Percentiles rank a stretch among this genome's conserved stretches.
These are phyloP conservation scores for Pseudachorutes palmiensis DNA, from an alignment of 1,140 invertebrate species.

Conservation along the genomic window DNA sequence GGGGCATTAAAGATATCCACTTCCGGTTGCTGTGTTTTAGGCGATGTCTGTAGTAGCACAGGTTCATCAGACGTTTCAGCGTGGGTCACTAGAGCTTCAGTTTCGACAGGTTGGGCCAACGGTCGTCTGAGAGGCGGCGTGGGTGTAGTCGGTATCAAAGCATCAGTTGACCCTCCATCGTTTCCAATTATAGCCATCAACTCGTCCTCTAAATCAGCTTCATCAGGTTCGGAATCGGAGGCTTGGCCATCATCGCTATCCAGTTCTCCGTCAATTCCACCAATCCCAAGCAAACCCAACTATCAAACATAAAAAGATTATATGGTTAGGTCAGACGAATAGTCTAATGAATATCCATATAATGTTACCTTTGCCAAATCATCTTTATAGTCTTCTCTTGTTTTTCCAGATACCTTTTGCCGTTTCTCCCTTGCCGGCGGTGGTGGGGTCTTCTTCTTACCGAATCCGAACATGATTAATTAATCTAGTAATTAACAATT, in stretches of 20 bases:
- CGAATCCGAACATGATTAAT: conserved; percentile 32
- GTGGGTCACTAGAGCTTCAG: too few relatives aligned
- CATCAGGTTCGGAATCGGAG: conserved; percentile 51
- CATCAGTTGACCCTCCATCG: conserved; percentile 29
- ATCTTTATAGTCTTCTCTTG: conserved; percentile 5
- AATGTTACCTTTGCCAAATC: conserved; percentile 18
- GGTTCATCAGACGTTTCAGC: too few relatives aligned
- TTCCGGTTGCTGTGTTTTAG: background rate
- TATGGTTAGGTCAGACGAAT: too few relatives aligned
- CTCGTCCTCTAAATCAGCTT: conserved; percentile 79
- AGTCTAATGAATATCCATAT: too few relatives aligned
- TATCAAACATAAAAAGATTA: background rate
- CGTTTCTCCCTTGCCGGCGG: conserved; percentile 7
- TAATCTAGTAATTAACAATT: too few relatives aligned
- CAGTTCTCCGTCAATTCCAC: conserved; percentile 49
- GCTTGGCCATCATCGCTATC: conserved; percentile 48
- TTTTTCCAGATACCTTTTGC: background rate
- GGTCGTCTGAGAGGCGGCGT: background rate
- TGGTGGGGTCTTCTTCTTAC: conserved; percentile 27
- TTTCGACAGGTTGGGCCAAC: background rate
- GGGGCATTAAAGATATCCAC: background rate
- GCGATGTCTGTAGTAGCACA: background rate
- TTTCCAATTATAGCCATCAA: conserved; percentile 62
- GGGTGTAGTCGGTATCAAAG: background rate
- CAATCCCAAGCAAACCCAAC: conserved; percentile 51